A percentile compares a stretch with the other conserved stretches of the same genome.
phyloP scores from a whole-genome alignment of 2,113 vertebrate species.

The Riparia riparia region DNA sequence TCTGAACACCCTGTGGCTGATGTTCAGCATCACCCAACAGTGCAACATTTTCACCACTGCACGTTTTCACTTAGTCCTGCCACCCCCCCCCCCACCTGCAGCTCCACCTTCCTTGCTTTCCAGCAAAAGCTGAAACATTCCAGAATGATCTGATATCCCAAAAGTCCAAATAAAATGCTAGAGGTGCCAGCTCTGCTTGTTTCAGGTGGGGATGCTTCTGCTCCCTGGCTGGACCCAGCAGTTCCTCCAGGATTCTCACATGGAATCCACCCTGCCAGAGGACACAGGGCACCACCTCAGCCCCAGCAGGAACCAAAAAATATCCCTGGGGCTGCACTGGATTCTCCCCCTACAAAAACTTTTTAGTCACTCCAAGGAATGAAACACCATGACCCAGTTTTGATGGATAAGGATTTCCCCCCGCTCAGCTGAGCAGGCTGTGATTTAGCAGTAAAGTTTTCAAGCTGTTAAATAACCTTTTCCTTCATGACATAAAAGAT shows the following conservation, averaged over 20 bases:
- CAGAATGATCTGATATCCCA: rapidly evolving
- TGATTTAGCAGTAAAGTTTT: not conserved
- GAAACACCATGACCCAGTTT: not conserved
- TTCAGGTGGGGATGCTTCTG: rapidly evolving
- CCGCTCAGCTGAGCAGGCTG: not conserved
- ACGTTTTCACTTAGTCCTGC: not conserved
- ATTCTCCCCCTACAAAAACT: not conserved
- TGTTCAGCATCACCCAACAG: not conserved
- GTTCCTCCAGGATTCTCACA: not conserved
- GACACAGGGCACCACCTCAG: rapidly evolving
- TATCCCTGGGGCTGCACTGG: not conserved
- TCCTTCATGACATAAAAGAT: not conserved
- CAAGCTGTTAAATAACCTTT: not conserved
- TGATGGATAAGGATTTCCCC: not conserved
- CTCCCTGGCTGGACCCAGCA: not conserved
- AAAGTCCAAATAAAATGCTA: rapidly evolving
- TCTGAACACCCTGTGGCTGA: not conserved
- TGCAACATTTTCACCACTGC: rapidly evolving
- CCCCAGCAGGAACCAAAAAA: not conserved
- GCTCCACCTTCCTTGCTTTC: not conserved
- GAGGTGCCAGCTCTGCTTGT: not conserved
- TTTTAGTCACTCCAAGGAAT: not conserved
- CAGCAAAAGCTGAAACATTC: not conserved
- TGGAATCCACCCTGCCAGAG: not conserved
- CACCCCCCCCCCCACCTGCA: not conserved